A percentile compares a stretch with the other conserved stretches of the same genome.
These are phyloP conservation scores for Elgaria multicarinata DNA, from an alignment of 2,113 vertebrate species.

Conservation along the genomic window DNA sequence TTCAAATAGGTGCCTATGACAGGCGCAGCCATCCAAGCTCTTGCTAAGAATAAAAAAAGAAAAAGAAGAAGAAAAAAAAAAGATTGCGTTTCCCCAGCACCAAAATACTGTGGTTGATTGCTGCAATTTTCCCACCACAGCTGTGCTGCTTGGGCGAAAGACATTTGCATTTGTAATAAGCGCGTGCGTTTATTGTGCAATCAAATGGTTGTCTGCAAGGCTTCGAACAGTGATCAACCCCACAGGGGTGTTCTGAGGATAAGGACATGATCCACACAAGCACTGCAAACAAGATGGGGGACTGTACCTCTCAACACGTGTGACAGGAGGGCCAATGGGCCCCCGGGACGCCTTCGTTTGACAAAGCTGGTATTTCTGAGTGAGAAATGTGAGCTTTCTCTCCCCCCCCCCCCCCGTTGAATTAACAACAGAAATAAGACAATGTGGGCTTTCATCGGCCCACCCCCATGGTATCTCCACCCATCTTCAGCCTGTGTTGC, in stretches of 20 bases:
- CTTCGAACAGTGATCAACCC: not conserved
- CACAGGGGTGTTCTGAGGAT: not conserved
- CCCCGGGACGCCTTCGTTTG: constrained; percentile 37
- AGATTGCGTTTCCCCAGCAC: not conserved
- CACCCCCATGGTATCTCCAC: not conserved
- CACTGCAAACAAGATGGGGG: not conserved
- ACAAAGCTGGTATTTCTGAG: constrained; percentile 21
- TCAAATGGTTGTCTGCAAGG: not conserved
- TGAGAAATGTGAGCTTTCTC: constrained; percentile 41
- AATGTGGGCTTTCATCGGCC: not conserved
- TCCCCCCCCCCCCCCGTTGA: constrained; percentile 36
- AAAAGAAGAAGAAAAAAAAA: not conserved
- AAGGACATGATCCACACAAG: not conserved
- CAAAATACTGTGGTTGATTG: not conserved
- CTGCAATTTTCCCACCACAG: not conserved
- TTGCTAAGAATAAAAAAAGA: not conserved
- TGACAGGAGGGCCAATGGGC: constrained; percentile 40
- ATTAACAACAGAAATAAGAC: constrained; percentile 29
- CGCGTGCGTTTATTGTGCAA: not conserved
- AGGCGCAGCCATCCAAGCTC: not conserved
- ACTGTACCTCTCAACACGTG: constrained; percentile 41
- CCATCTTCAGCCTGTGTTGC: constrained; percentile 64
- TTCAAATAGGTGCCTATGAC: not conserved
- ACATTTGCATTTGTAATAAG: not conserved
- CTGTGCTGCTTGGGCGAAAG: not conserved